Percentiles rank a stretch among this genome's conserved stretches.
Evolutionary conservation across 2,797 vertebrate genomes (phyloP).

Genomic region (Ambastaia sidthimunki): DNA sequence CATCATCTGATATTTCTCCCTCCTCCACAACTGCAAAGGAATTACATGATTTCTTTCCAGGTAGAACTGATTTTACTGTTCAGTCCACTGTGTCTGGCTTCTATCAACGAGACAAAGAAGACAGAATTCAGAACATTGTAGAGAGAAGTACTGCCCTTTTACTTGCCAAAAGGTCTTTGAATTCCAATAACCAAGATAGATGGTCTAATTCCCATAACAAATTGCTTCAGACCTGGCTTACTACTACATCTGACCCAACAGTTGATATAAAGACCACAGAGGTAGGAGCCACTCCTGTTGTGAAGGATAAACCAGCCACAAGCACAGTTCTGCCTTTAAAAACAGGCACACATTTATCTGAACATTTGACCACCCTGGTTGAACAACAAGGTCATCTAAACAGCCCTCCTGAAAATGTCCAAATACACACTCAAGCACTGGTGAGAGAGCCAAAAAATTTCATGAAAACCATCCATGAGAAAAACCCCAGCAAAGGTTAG

Average conservation of each 20-base stretch:
- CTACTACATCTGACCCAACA: slow-evolving; percentile 15
- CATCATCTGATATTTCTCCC: slow-evolving; percentile 7
- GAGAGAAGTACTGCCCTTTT: slow-evolving; percentile 43
- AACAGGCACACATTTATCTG: neutral
- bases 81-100: slow-evolving; percentile 4
- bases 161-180: slow-evolving; percentile 58
- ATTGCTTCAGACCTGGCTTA: slow-evolving; percentile 1
- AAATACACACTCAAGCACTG: slow-evolving; percentile 16
- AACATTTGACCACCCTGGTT: neutral
- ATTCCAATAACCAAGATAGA: slow-evolving; percentile 29
- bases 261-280: slow-evolving; percentile 21
- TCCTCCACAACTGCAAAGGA: slow-evolving; percentile 13
- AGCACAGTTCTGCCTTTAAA: neutral
- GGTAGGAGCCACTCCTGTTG: neutral
- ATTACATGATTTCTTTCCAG: slow-evolving; percentile 11
- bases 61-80: slow-evolving; percentile 10
- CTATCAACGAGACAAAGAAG: slow-evolving; percentile 12
- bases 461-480: slow-evolving; percentile 16
- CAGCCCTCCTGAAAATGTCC: slow-evolving; percentile 17
- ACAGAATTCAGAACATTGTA: neutral
- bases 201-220: slow-evolving; percentile 12
- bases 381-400: slow-evolving; percentile 19
- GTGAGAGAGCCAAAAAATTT: slow-evolving; percentile 9
- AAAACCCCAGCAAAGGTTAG: slow-evolving; percentile 43
- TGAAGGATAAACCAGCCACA: slow-evolving; percentile 13